Base-by-base conservation (phyloP, 1,140 invertebrate species). In the Carposina sasakii region DNA sequence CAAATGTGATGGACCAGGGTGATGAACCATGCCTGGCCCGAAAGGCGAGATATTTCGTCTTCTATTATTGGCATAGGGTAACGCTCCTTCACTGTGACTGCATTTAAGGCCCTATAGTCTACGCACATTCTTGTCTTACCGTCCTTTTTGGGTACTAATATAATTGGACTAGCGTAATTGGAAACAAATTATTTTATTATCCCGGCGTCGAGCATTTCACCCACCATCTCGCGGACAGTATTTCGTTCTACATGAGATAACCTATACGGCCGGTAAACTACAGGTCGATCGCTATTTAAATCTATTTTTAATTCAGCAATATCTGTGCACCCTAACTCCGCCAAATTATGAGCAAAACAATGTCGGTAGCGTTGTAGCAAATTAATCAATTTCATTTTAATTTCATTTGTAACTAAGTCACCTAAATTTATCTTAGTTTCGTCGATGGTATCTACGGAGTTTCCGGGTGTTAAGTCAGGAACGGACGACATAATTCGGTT, bases 1-100 rank as follows among this genome's bases (percentile, higher is more conserved):
- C n/a, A n/a, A n/a, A n/a, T n/a, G n/a, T n/a, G n/a, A n/a, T n/a
- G n/a, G n/a, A n/a, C 31, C 4, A 2, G 87, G 86, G 76, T 65
- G 5, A 71, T 69, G 46, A 87, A 87, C 46, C 69, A 82, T 8
- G 64, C 42, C 4, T 62, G 66, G 0, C 57, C 60, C 23, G 52
- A 20, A 20, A 60, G 48, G 71, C 63, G 22, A 53, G 82, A 69
- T 3, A 89, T 50, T 8, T 66, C 61, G 23, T 87, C 79, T 16
- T 49, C 47, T 36, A 49, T 41, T 2, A 26, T 49, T 12, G 47
- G 47, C 37, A 49, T 40, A 2, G 47, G 36, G 23, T 49, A 49
- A 10, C 48, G 37, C 6, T 39, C 17, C 13, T 30, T 37, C 2
- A 41, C 34, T 2, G 34, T 49, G 12, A 40, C 41, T 17, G 34